Conservation (phyloP, 2,888 invertebrate species). For the Perizoma affinitatum region DNA sequence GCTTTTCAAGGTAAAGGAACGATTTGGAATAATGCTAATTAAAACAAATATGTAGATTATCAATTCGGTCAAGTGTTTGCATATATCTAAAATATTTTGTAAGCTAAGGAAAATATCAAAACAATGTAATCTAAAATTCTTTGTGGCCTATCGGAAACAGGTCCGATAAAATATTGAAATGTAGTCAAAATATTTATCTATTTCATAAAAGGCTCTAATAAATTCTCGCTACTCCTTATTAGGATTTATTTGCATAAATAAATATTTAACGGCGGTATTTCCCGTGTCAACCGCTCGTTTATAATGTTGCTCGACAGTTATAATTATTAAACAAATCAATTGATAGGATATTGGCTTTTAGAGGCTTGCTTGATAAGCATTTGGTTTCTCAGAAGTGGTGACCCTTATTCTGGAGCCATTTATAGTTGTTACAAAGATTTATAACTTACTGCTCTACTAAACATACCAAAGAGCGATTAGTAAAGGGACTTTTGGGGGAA, state of each 20-base stretch:
- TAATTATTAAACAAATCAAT: constrained; percentile 16
- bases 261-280: constrained; percentile 22
- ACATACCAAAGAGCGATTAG: too few relatives aligned
- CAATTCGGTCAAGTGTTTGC: too few relatives aligned
- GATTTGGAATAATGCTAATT: too few relatives aligned
- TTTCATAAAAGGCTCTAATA: constrained; percentile 24
- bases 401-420: too few relatives aligned
- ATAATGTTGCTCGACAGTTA: constrained; percentile 16
- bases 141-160: constrained; percentile 5
- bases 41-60: too few relatives aligned
- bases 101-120: neutral
- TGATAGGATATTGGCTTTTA: constrained; percentile 7
- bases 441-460: too few relatives aligned
- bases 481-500: too few relatives aligned
- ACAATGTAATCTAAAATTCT: neutral
- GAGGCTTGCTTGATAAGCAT: neutral
- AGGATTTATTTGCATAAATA: constrained; percentile 28
- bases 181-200: constrained; percentile 14
- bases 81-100: too few relatives aligned
- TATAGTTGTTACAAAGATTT: too few relatives aligned
- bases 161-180: constrained; percentile 19
- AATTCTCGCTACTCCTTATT: constrained; percentile 23
- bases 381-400: too few relatives aligned
- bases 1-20: too few relatives aligned
- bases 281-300: constrained; percentile 17